phyloP scores from a whole-genome alignment of 2,888 invertebrate species.

The Xanthorhoe designata region DNA sequence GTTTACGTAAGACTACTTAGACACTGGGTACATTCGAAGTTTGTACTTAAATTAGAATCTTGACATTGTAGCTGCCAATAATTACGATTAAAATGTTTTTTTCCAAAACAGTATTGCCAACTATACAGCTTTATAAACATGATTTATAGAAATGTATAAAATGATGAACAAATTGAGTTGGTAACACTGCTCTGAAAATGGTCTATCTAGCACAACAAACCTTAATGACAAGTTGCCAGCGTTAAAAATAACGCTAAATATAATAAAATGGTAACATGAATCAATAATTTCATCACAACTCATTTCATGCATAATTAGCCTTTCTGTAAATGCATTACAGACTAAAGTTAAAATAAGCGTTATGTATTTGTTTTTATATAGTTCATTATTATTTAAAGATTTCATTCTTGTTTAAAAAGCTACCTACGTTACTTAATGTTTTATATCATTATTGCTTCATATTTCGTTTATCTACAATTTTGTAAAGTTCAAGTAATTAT shows the following conservation, averaged over 20 bases:
- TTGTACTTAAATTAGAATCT: conserved; percentile 37
- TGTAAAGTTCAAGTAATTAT: conserved; percentile 2
- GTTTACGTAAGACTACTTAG: conserved; percentile 29
- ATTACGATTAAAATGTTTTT: conserved; percentile 6
- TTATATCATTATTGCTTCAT: neutral
- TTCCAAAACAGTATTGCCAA: conserved; percentile 17
- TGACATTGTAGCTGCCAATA: conserved; percentile 28
- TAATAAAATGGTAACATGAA: conserved; percentile 55
- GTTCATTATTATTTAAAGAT: neutral
- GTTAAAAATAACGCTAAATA: conserved; percentile 37
- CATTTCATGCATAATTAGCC: conserved; percentile 32
- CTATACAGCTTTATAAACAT: neutral
- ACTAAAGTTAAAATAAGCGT: conserved; percentile 9
- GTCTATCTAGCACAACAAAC: conserved; percentile 19
- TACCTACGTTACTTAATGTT: neutral
- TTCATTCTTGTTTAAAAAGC: neutral
- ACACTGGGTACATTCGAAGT: conserved; percentile 60
- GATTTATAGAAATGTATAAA: neutral
- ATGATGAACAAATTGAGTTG: conserved; percentile 2
- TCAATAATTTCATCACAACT: conserved; percentile 42
- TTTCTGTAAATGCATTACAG: conserved; percentile 35
- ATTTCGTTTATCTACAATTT: neutral
- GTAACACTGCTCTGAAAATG: conserved; percentile 14
- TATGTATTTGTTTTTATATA: conserved; percentile 14
- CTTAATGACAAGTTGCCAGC: conserved; percentile 41